phyloP scores from a whole-genome alignment of 2,797 vertebrate species.

The Melanotaenia boesemani region DNA sequence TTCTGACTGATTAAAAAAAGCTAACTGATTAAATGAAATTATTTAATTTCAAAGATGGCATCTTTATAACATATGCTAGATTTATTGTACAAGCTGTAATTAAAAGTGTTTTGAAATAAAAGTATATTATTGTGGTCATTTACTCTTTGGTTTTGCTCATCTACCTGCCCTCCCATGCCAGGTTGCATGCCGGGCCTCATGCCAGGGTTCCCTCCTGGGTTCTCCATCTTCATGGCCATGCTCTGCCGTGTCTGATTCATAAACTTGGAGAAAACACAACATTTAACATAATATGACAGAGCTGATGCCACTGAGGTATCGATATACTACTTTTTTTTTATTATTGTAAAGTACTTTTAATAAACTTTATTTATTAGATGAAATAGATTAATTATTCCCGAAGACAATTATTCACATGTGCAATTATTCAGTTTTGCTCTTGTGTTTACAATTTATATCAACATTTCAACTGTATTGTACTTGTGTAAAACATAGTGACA shows the following conservation, averaged over 20 bases:
- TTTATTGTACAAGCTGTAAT: background rate
- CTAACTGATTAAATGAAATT: too few relatives aligned
- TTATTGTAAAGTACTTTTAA: too few relatives aligned
- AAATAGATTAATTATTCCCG: background rate
- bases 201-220: constrained; percentile 81
- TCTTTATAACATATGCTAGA: background rate
- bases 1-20: background rate
- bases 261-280: constrained; percentile 82
- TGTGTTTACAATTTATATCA: background rate
- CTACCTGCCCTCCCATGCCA: constrained; percentile 84
- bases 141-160: constrained; percentile 6
- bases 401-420: background rate
- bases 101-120: background rate
- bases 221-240: constrained; percentile 94
- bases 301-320: background rate
- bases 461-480: background rate
- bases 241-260: constrained; percentile 94
- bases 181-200: constrained; percentile 93
- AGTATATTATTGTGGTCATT: background rate
- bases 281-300: constrained; percentile 14
- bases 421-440: background rate
- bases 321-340: background rate
- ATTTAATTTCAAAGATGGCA: background rate
- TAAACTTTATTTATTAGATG: too few relatives aligned
- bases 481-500: background rate